phyloP scores from a whole-genome alignment of 2,797 vertebrate species.

The Schizothorax lantsangensis region DNA sequence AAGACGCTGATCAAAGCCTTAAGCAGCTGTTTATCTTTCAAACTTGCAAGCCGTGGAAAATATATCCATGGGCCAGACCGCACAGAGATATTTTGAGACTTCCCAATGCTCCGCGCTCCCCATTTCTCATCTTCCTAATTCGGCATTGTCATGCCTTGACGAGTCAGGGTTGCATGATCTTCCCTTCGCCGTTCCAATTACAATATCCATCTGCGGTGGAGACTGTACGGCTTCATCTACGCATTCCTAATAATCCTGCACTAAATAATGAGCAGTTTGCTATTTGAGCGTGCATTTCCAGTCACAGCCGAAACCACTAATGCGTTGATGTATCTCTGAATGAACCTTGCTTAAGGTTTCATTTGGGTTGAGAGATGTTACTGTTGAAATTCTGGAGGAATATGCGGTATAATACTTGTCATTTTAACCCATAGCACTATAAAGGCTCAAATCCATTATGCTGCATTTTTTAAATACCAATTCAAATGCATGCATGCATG shows the following conservation, averaged over 20 bases:
- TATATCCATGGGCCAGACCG: constrained; percentile 1
- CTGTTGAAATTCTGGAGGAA: neutral
- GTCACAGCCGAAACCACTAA: constrained; percentile 40
- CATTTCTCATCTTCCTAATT: constrained; percentile 17
- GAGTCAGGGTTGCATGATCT: neutral
- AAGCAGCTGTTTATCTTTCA: constrained; percentile 32
- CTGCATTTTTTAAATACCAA: neutral
- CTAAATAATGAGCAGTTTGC: constrained; percentile 32
- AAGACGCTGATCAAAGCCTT: constrained; percentile 18
- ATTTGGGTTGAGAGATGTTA: neutral
- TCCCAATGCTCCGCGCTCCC: neutral
- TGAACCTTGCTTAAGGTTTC: neutral
- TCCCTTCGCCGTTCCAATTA: neutral
- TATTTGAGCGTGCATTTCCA: constrained; percentile 21
- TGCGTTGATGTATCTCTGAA: constrained; percentile 9
- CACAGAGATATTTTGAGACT: constrained; percentile 26
- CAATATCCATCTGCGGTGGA: constrained; percentile 19
- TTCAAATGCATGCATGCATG: neutral
- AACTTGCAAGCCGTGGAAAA: constrained; percentile 23
- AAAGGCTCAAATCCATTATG: neutral
- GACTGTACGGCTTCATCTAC: constrained; percentile 3
- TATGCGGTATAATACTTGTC: neutral
- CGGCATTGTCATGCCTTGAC: constrained; percentile 18
- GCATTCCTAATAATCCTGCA: constrained; percentile 15
- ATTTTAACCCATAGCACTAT: neutral